Base-by-base conservation (phyloP, 2,113 vertebrate species). In the Microcebus ravelobensis region DNA sequence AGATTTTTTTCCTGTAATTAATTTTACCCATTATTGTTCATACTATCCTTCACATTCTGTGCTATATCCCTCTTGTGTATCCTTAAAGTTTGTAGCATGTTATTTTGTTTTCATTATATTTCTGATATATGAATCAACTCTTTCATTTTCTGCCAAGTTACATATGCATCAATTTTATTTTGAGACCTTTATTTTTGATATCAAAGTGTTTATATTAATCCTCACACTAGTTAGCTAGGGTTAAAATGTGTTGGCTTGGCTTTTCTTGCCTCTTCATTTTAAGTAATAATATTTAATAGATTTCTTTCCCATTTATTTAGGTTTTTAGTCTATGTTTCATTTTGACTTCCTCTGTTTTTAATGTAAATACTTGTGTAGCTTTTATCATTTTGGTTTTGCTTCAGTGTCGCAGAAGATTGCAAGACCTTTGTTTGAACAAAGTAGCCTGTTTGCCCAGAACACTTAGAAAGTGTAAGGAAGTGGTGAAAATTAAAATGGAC, bases 361-460 rank as follows among this genome's bases (percentile, higher is more conserved):
- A 34, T 73, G 21, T 84, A 63, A 91, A 50, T 68, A 45, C 23
- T 83, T 74, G 5, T 39, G 5, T 42, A 14, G n/a, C 39, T 93
- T 87, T 88, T 81, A 45, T 84, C 8, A 3, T 88, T 86, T 85
- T 80, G 48, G 95, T 83, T 82, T 87, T 65, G 15, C 42, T 94
- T 91, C 85, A 39, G 39, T 74, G 15, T 86, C 23, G 55, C n/a
- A 70, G 36, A 67, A 67, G 73, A 65, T 55, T 45, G 81, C 48
- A 57, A 29, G 21, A 5, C n/a, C 61, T 83, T 1, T 21, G 34
- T 85, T 80, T 91, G 59, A 86, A 17, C 73, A 55, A 18, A 39
- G 45, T 86, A 77, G 10, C 23, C 13, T 82, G 8, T 71, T 76
- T 87, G 27, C 55, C 12, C 2, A n/a, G 48, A 39, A 84, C 36